Conservation (phyloP, 2,888 invertebrate genomes). For the Ectobius pallidus region DNA sequence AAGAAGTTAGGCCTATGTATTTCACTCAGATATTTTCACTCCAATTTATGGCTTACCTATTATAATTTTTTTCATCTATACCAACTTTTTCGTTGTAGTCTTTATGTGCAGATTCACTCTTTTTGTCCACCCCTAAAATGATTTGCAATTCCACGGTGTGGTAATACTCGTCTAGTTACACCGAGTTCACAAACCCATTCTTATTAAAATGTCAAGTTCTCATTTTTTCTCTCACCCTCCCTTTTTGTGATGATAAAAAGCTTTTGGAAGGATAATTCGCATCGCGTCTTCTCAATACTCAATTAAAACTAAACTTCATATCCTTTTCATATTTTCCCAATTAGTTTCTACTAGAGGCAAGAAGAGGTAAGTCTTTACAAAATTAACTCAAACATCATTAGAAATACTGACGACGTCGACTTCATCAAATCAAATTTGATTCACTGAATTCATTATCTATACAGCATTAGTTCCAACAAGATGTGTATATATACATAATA, state of each 20-base stretch:
- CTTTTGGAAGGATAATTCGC: conserved; percentile 19
- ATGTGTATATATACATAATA: too few species aligned
- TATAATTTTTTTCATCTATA: too few species aligned
- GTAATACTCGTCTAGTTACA: conserved; percentile 18
- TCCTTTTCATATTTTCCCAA: conserved; percentile 40
- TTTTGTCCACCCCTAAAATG: conserved; percentile 2
- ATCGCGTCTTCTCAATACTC: conserved; percentile 37
- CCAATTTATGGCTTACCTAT: too few species aligned
- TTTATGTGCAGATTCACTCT: too few species aligned
- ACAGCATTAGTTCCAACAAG: conserved; percentile 19
- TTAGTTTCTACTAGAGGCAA: conserved; percentile 25
- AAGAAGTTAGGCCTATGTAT: too few species aligned
- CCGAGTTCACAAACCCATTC: conserved; percentile 16
- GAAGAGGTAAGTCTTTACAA: too few species aligned
- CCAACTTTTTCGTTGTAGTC: too few species aligned
- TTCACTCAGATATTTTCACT: too few species aligned
- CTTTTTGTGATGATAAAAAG: conserved; percentile 9
- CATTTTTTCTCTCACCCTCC: not conserved
- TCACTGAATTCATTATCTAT: conserved; percentile 37
- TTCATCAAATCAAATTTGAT: conserved; percentile 36
- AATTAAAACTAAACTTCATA: conserved; percentile 40
- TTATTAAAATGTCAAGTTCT: conserved; percentile 29
- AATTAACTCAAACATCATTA: conserved; percentile 38
- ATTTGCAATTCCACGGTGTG: not conserved
- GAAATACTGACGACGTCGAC: conserved; percentile 33